A percentile compares a stretch with the other conserved stretches of the same genome.
Evolutionary conservation across 1,140 invertebrate genomes (phyloP).

Genomic region (Drosophila tropicalis): DNA sequence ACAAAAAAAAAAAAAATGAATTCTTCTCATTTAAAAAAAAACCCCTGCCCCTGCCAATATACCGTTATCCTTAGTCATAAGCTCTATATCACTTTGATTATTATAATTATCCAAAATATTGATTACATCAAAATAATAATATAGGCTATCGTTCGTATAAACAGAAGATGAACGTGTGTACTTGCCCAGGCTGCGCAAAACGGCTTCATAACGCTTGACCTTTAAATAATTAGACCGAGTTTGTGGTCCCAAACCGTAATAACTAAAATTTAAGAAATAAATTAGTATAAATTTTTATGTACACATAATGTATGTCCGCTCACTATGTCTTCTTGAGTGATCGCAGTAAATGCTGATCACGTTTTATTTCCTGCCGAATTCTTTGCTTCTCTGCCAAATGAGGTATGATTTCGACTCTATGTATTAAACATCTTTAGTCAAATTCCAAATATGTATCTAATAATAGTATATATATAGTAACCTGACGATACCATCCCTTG

Average conservation of each 20-base stretch:
- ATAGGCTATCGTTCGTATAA: slow-evolving; percentile 70
- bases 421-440: neutral
- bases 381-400: slow-evolving; percentile 92
- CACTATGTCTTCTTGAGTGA: slow-evolving; percentile 71
- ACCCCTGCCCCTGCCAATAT: too few relatives aligned
- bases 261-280: slow-evolving; percentile 28
- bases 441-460: neutral
- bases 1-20: slow-evolving; percentile 12
- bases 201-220: slow-evolving; percentile 61
- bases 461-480: slow-evolving; percentile 5
- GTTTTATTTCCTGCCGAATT: slow-evolving; percentile 86
- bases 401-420: slow-evolving; percentile 95
- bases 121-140: slow-evolving; percentile 74
- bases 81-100: slow-evolving; percentile 61
- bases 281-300: neutral
- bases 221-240: slow-evolving; percentile 64
- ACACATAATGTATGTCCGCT: slow-evolving; percentile 6
- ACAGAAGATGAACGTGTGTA: slow-evolving; percentile 52
- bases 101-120: slow-evolving; percentile 62
- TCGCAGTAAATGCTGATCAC: slow-evolving; percentile 57
- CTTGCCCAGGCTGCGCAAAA: slow-evolving; percentile 54
- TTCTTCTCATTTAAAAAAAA: neutral
- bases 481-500: slow-evolving; percentile 95
- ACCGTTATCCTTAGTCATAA: slow-evolving; percentile 65
- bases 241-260: slow-evolving; percentile 73